A percentile compares a stretch with the other conserved stretches of the same genome.
phyloP scores from a whole-genome alignment of 2,888 invertebrate genomes.

The Mythimna pallens region DNA sequence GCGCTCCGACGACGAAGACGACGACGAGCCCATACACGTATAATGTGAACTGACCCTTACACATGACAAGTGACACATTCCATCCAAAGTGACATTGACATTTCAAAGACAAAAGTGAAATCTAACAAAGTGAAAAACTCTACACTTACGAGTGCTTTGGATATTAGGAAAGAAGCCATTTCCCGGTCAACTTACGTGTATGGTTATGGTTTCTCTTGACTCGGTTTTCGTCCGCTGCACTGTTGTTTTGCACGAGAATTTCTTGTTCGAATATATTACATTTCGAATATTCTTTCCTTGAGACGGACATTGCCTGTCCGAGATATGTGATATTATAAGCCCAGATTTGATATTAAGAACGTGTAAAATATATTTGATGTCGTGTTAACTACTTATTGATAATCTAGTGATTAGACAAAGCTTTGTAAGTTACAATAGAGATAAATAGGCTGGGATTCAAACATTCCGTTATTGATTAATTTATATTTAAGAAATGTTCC shows the following conservation, averaged over 20 bases:
- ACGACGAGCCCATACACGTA: constrained; percentile 92
- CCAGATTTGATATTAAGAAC: constrained; percentile 81
- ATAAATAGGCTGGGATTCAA: constrained; percentile 69
- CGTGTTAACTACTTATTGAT: constrained; percentile 79
- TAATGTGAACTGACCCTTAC: constrained; percentile 73
- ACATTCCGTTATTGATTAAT: constrained; percentile 73
- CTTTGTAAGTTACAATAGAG: constrained; percentile 80
- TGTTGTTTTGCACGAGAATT: constrained; percentile 59
- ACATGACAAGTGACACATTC: constrained; percentile 44
- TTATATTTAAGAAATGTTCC: constrained; percentile 65
- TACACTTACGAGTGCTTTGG: constrained; percentile 45
- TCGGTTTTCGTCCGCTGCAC: constrained; percentile 51
- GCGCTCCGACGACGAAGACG: constrained; percentile 89
- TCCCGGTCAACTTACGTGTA: constrained; percentile 59
- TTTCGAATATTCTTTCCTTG: constrained; percentile 67
- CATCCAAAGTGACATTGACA: constrained; percentile 52
- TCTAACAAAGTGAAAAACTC: constrained; percentile 53
- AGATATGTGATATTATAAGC: constrained; percentile 89
- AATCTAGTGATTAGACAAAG: constrained; percentile 75
- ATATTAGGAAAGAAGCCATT: constrained; percentile 60
- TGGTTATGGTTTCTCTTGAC: constrained; percentile 54
- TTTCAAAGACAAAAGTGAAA: constrained; percentile 52
- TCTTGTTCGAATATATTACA: constrained; percentile 52
- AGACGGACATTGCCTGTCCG: constrained; percentile 77
- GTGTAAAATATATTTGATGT: constrained; percentile 87